Conservation (phyloP, 2,888 invertebrate genomes). For the Hirudinaria manillensis region DNA sequence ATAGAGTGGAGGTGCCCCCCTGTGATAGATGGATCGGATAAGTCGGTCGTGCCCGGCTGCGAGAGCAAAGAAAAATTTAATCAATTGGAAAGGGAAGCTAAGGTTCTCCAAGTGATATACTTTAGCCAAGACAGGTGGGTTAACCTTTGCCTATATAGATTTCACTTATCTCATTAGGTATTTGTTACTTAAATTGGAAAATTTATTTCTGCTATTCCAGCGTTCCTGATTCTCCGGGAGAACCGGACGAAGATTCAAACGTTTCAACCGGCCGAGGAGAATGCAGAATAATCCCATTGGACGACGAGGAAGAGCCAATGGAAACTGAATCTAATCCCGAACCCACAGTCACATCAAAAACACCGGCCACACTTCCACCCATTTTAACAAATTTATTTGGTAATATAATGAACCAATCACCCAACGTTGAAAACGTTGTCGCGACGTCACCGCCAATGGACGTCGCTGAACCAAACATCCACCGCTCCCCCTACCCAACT, state of each 20-base stretch:
- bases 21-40: constrained; percentile 60
- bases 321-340: background rate
- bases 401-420: constrained; percentile 12
- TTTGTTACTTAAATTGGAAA: background rate
- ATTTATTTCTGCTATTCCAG: constrained; percentile 1
- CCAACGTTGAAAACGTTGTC: background rate
- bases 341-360: background rate
- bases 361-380: background rate
- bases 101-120: constrained; percentile 62
- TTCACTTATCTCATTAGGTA: background rate
- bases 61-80: constrained; percentile 79
- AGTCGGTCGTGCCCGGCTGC: constrained; percentile 48
- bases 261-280: background rate
- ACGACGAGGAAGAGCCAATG: constrained; percentile 15
- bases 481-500: too few relatives aligned
- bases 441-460: too few relatives aligned
- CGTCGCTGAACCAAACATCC: too few relatives aligned
- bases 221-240: constrained; percentile 13
- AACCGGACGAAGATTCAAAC: constrained; percentile 7
- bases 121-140: constrained; percentile 47
- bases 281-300: constrained; percentile 24
- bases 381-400: constrained; percentile 15
- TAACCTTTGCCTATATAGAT: background rate
- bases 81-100: constrained; percentile 78
- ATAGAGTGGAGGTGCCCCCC: constrained; percentile 66